Evolutionary conservation across 92 coral and sea anemone genomes (phyloP).

Genomic region (Isaurus tuberculatus): DNA sequence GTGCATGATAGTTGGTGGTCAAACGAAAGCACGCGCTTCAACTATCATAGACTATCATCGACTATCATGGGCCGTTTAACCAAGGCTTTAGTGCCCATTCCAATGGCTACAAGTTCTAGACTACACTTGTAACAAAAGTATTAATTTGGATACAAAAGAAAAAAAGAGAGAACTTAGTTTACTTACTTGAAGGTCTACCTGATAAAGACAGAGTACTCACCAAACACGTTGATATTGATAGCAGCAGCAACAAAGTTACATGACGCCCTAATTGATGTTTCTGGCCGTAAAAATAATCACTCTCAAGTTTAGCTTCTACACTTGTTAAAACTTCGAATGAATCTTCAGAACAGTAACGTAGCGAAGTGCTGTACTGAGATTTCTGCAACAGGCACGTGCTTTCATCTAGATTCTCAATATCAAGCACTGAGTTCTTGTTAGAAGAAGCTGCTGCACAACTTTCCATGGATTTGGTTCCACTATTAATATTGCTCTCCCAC

Average conservation of each 20-base stretch:
- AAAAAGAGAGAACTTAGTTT: too few species aligned
- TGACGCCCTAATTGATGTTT: slow-evolving; percentile 90
- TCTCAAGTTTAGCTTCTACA: slow-evolving; percentile 58
- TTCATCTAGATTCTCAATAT: slow-evolving; percentile 31
- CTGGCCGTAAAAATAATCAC: slow-evolving; percentile 78
- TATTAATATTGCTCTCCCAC: neutral
- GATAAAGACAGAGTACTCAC: slow-evolving; percentile 50
- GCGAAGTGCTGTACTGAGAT: neutral
- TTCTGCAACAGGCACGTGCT: slow-evolving; percentile 27
- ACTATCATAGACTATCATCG: too few species aligned
- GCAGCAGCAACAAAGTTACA: slow-evolving; percentile 70
- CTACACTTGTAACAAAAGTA: too few species aligned
- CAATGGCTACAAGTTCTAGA: too few species aligned
- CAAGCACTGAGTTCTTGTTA: slow-evolving; percentile 13
- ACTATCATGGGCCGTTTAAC: too few species aligned
- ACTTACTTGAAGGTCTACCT: too few species aligned
- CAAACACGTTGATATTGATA: slow-evolving; percentile 65
- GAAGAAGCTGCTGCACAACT: slow-evolving; percentile 28
- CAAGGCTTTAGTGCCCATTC: too few species aligned
- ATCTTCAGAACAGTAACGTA: slow-evolving; percentile 27
- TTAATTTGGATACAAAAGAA: too few species aligned
- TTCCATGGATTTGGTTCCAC: neutral
- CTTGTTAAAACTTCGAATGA: slow-evolving; percentile 16
- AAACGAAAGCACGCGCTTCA: too few species aligned
- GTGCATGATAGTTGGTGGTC: too few species aligned